A percentile compares a stretch with the other conserved stretches of the same genome.
Evolutionary conservation across 2,888 invertebrate species (phyloP).

Genomic region (Ceramica pisi): DNA sequence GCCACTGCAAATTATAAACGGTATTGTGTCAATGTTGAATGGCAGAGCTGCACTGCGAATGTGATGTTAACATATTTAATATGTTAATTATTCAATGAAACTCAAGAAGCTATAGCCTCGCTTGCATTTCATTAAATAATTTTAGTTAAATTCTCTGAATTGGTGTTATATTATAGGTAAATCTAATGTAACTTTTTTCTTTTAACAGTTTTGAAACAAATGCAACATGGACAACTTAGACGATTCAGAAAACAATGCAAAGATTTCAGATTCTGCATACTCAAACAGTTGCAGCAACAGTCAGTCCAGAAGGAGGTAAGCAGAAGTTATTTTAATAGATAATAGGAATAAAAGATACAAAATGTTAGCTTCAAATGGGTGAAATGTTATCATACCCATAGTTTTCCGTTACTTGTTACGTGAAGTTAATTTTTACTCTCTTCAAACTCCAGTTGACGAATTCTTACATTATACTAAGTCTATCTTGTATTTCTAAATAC

Average conservation of each 20-base stretch:
- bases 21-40: slow-evolving; percentile 6
- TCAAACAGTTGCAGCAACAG: slow-evolving; percentile 96
- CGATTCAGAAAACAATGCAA: slow-evolving; percentile 91
- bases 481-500: too few species aligned
- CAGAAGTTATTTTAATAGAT: background rate
- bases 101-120: background rate
- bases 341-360: background rate
- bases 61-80: background rate
- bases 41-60: slow-evolving; percentile 22
- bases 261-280: slow-evolving; percentile 95
- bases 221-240: slow-evolving; percentile 79
- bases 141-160: background rate
- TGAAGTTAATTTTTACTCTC: background rate
- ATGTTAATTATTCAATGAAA: background rate
- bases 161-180: background rate
- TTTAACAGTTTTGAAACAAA: slow-evolving; percentile 38
- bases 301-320: slow-evolving; percentile 95
- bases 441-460: background rate
- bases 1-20: slow-evolving; percentile 20
- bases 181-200: slow-evolving; percentile 8
- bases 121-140: background rate
- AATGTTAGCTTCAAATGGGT: background rate
- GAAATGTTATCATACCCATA: background rate
- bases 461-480: background rate
- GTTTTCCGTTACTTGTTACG: background rate